phyloP scores from a whole-genome alignment of 2,888 invertebrate species.

The Byasa hedistus region DNA sequence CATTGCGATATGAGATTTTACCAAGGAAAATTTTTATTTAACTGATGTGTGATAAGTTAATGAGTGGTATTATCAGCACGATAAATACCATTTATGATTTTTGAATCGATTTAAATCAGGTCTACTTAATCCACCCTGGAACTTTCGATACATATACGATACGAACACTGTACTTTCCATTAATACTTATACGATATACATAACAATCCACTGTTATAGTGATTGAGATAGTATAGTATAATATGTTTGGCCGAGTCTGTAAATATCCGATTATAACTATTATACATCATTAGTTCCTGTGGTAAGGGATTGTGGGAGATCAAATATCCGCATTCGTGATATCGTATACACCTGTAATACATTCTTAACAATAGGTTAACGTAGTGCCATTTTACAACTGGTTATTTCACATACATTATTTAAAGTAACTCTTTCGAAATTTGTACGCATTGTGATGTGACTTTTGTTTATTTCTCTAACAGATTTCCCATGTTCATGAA shows the following conservation, averaged over 20 bases:
- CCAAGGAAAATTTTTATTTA: background rate
- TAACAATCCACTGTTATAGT: no score
- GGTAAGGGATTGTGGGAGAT: background rate
- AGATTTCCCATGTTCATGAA: constrained; percentile 19
- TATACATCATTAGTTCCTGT: background rate
- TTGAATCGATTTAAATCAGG: no score
- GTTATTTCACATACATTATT: background rate
- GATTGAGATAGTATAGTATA: no score
- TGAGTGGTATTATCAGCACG: no score
- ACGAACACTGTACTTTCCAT: no score
- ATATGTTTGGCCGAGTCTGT: no score
- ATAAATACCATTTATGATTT: no score
- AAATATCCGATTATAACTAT: no score
- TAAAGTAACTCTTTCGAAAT: background rate
- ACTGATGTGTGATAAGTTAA: no score
- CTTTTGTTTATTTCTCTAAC: background rate
- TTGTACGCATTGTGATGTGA: background rate
- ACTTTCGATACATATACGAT: no score
- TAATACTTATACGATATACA: no score
- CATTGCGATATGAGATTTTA: background rate
- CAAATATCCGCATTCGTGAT: background rate
- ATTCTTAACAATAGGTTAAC: background rate
- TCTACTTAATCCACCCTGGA: no score
- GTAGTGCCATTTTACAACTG: background rate
- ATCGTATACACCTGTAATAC: background rate